Evolutionary conservation across 2,797 vertebrate species (phyloP).

Genomic region (Stomatorhinus walkeri): DNA sequence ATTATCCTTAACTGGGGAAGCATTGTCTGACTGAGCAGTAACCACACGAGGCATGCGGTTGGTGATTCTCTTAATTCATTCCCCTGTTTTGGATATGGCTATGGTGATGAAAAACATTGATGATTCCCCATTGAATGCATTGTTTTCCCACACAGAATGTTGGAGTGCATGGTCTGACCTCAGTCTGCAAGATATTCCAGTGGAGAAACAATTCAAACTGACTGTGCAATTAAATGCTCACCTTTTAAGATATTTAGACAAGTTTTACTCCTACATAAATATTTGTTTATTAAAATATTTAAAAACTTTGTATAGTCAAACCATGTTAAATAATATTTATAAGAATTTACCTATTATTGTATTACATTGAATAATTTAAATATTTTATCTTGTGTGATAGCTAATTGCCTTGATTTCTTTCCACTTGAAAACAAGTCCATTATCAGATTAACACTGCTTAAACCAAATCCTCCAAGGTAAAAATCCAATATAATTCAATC

Average conservation of each 20-base stretch:
- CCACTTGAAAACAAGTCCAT: neutral
- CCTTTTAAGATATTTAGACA: neutral
- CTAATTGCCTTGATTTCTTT: neutral
- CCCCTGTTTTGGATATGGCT: neutral
- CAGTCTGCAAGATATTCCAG: neutral
- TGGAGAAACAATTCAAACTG: neutral
- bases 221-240: neutral
- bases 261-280: neutral
- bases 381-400: neutral
- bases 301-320: neutral
- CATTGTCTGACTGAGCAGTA: neutral
- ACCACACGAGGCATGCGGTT: neutral
- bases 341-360: neutral
- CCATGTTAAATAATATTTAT: neutral
- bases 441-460: constrained; percentile 12
- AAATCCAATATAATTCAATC: neutral
- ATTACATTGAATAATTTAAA: neutral
- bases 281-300: neutral
- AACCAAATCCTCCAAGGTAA: neutral
- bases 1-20: neutral
- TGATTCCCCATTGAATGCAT: neutral
- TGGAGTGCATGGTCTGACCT: neutral
- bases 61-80: neutral
- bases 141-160: neutral
- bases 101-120: neutral